Conservation (phyloP, 1,140 invertebrate species). For the Aphelinus atriplicis region DNA sequence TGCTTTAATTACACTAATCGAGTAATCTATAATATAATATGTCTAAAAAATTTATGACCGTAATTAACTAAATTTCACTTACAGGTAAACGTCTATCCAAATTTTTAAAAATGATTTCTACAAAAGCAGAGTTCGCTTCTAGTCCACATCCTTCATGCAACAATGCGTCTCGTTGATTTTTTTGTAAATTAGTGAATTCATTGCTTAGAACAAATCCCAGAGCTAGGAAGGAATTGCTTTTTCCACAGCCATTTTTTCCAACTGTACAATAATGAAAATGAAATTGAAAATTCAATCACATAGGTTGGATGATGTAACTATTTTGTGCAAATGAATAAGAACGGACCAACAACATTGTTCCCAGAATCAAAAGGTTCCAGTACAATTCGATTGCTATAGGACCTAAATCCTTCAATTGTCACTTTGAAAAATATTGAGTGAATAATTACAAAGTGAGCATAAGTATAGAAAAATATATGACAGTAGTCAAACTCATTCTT, state of each 20-base stretch:
- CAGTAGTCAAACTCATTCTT: no score
- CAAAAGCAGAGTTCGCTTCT: conserved; percentile 94
- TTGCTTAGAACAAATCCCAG: conserved; percentile 99
- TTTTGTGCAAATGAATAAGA: not conserved
- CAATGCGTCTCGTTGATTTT: conserved; percentile 93
- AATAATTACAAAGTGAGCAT: no score
- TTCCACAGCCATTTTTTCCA: conserved; percentile 98
- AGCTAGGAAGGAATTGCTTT: conserved; percentile 99
- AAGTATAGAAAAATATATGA: no score
- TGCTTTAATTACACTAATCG: no score
- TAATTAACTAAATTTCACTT: conserved; percentile 41
- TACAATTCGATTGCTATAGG: conserved; percentile 97
- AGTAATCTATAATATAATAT: no score
- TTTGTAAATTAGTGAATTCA: conserved; percentile 96
- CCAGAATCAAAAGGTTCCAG: conserved; percentile 97
- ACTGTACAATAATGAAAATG: no score
- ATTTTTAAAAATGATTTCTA: conserved; percentile 99
- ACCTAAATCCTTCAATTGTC: conserved; percentile 99
- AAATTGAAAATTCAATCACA: no score
- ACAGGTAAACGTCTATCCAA: conserved; percentile 95
- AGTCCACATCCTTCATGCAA: conserved; percentile 98
- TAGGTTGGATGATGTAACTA: no score
- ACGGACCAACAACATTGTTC: conserved; percentile 95
- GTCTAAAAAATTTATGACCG: no score
- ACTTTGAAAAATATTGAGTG: conserved; percentile 79